phyloP scores from a whole-genome alignment of 2,888 invertebrate species.

The Stenotaenia linearis region DNA sequence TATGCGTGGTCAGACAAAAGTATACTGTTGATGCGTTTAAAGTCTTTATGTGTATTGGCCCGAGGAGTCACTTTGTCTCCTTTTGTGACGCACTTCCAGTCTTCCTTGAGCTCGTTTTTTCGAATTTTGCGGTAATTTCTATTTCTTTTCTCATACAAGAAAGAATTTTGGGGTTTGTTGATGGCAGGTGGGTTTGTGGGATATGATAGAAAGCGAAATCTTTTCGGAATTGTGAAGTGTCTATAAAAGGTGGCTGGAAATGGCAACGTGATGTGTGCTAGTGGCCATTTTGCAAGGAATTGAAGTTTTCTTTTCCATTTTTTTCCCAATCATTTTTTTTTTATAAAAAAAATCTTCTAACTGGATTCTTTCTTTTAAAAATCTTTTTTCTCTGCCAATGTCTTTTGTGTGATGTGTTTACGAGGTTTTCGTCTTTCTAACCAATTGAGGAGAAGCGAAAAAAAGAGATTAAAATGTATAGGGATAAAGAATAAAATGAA shows the following conservation, averaged over 20 bases:
- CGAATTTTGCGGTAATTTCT: not conserved
- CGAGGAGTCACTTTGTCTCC: not conserved
- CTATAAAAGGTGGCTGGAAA: slow-evolving; percentile 1
- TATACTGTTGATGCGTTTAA: slow-evolving; percentile 20
- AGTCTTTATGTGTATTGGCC: slow-evolving; percentile 16
- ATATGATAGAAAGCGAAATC: not conserved
- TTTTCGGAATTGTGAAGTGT: not conserved
- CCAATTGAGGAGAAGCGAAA: not conserved
- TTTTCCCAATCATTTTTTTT: not conserved
- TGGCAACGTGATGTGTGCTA: slow-evolving; percentile 21
- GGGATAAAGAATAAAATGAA: not conserved
- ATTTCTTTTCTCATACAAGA: not conserved
- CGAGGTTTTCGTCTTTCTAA: not conserved
- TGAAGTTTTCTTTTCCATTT: not conserved
- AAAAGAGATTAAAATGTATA: not conserved
- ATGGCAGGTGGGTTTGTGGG: not conserved
- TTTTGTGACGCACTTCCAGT: not conserved
- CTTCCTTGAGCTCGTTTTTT: not conserved
- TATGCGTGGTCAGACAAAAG: slow-evolving; percentile 19
- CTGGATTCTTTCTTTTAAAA: not conserved
- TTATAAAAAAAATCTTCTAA: not conserved
- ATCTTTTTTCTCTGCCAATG: not conserved
- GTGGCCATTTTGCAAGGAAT: slow-evolving; percentile 13
- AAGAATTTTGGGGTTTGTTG: not conserved
- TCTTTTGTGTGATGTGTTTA: slow-evolving; percentile 13